Percentiles rank a stretch among this genome's conserved stretches.
Conservation (phyloP, 2,113 vertebrate species). For the Stercorarius parasiticus region DNA sequence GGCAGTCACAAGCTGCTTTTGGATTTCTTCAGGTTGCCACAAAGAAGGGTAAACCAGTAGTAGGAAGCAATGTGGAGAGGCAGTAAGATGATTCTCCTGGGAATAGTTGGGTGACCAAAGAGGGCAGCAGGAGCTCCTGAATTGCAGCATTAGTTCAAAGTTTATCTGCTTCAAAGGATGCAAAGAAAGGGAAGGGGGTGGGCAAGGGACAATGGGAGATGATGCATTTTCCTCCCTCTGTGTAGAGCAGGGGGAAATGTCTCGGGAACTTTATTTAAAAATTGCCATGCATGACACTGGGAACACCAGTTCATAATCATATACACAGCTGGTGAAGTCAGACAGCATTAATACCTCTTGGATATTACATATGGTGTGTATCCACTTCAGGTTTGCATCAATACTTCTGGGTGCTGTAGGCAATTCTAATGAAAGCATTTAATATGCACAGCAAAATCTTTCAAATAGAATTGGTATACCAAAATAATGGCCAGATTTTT, state of each 20-base stretch:
- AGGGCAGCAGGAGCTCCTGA: neutral
- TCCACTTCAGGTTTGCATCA: neutral
- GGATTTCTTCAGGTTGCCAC: neutral
- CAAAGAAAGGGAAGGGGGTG: neutral
- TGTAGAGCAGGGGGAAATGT: neutral
- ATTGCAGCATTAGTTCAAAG: neutral
- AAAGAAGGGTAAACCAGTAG: neutral
- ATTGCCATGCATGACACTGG: neutral
- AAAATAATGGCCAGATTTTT: neutral
- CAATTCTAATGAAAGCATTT: slow-evolving; percentile 16
- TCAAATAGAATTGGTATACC: neutral
- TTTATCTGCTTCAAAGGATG: neutral
- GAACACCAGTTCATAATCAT: neutral
- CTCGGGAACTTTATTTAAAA: neutral
- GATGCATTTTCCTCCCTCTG: neutral
- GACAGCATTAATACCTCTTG: neutral
- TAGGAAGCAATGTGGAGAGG: neutral
- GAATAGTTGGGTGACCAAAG: neutral
- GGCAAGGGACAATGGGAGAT: neutral
- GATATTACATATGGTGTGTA: neutral
- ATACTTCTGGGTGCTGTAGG: neutral
- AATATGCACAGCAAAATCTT: neutral
- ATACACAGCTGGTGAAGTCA: neutral
- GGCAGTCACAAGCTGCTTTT: neutral
- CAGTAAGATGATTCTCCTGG: neutral